Evolutionary conservation across 2,888 invertebrate species (phyloP), one percentile per base, ranked within the genome.

Genomic region (Caenorhabditis sp.): DNA sequence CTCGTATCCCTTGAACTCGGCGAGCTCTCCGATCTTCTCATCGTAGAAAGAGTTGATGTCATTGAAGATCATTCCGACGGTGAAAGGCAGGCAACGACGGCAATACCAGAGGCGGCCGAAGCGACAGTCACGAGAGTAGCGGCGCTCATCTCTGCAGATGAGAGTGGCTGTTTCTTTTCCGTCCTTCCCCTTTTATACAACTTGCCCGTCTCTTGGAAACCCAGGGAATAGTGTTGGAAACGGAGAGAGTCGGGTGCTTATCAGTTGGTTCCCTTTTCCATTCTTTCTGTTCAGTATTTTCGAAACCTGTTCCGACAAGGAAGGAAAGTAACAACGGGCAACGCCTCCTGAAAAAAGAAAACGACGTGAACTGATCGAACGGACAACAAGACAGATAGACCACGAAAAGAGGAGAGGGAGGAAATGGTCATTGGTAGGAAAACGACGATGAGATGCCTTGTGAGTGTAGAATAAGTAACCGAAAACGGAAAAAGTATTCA

Each of bases 41-140:
- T 79, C 77, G 53, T 77, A 77, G 39, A 82, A 70, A 43, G 62
- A 58, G 68, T 82, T 82, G 66, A 82, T 78, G 46, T 82, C 82
- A 37, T 71, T 66, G 73, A 73, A 80, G 59, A 82, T 76, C 46
- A 80, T 63, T 30, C 72, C 71, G 30, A 80, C 62, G 8, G 73
- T 61, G 61, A 78, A 11, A 82, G 45, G 35, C 74, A 68, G 30
- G 63, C 77, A 30, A 82, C 59, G 37, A 76, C 74, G 26, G 79
- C 65, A 15, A 82, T 15, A 26, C 71, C 80, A 61, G 78, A 73
- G 53, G 52, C 74, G 50, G 71, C 65, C 45, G 80, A 76, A 39
- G 80, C 72, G 48, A 79, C 70, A 41, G 70, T 73, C 59, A 66
- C 73, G 46, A 73, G 58, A 53, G 73, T 59, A 58, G 56, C 61